Evolutionary conservation across 2,797 vertebrate species (phyloP), one percentile per base, ranked within the genome.

Genomic region (Myotis myotis): DNA sequence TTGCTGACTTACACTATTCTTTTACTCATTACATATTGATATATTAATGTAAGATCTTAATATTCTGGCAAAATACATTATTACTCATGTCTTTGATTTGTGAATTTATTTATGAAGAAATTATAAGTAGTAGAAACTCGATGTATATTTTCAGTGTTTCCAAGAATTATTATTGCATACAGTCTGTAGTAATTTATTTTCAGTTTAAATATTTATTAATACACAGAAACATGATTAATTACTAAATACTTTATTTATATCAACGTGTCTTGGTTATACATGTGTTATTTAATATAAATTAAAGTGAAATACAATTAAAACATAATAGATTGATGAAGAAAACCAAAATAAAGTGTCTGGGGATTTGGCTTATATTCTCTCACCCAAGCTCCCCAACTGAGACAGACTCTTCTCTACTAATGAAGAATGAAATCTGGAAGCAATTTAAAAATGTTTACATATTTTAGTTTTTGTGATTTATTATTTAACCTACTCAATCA

Each of bases 131-230:
- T 85, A 75, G 66, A 78, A 93, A 87, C 8, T 68, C 23, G 4
- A 70, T 90, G 17, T 47, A 70, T 83, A 81, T 96, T 95, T 94
- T 80, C 60, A 89, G 7, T 83, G 36, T 93, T 93, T 92, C 17
- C 19, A 80, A 85, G 33, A 96, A 91, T 85, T 28, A 94, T 66
- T 87, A 86, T 70, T 92, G 2, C 17, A 5, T 55, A 68, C 79
- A 93, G 76, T 79, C 6, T 70, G 11, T 68, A 55, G 70, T 68
- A 88, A 94, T 85, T 97, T 93, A 41, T 66, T 94, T 93, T 89
- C 88, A 70, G n/a, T 74, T 94, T 62, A 89, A 87, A 83, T 89
- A 85, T 86, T 95, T 88, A 95, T 86, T 93, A 93, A 81, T 72
- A 70, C 9, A 87, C 19, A 64, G 84, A 86, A 83, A 90, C 93